Base-by-base conservation (phyloP, 2,888 invertebrate genomes). In the Drosophila longiperda region DNA sequence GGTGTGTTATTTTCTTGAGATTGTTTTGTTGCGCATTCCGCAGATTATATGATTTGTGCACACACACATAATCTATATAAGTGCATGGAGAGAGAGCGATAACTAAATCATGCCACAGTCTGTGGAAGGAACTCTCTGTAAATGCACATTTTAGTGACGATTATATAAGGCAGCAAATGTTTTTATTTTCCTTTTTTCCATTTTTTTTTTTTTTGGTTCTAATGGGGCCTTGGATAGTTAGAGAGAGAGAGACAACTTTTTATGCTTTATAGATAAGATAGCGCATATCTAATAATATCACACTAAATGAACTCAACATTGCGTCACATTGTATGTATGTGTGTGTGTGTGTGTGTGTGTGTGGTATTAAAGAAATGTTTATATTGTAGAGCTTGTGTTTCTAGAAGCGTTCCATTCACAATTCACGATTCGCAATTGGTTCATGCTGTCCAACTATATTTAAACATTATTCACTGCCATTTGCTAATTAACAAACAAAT, bases 401-500 rank as follows among this genome's bases (percentile, higher is more conserved):
- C 73, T 70, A 67, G 68, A 67, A 62, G 42, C 61, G 62, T 73
- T 66, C 53, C 57, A 40, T 54, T 58, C 42, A 20, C 45, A n/a
- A 32, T 57, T 15, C 49, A 42, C 33, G 50, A 26, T 49, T 64
- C 65, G 72, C 26, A 29, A 36, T 54, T 48, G 6, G 53, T 42
- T 29, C 54, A 52, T 48, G 61, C 33, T 20, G 49, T 73, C 53
- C 9, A 65, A 69, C 67, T 76, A 83, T 70, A 82, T 82, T 85
- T 85, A 80, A 76, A 80, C 76, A 82, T 88, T 86, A 78, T 80
- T 85, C 88, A 80, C 83, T 69, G 73, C 65, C 69, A 75, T 83
- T 88, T 83, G 81, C 82, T 77, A 78, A 85, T 81, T 83, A 88
- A 85, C 83, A 88, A 85, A 85, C 84, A 86, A 85, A 88, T 83